phyloP scores from a whole-genome alignment of 2,888 invertebrate genomes.

The Sphaerophoria rueppellii region DNA sequence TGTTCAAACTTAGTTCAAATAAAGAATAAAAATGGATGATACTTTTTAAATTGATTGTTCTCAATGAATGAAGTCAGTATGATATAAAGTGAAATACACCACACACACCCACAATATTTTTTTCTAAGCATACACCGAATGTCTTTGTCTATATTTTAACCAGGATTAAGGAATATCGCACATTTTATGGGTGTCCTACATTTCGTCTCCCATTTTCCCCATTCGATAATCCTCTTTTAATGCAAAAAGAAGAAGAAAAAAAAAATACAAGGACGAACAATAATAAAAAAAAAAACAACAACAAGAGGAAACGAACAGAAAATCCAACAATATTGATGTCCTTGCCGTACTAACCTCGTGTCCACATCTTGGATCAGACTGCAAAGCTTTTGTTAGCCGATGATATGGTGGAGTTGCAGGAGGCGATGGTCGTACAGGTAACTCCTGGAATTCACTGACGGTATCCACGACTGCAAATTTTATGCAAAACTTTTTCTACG shows the following conservation, averaged over 20 bases:
- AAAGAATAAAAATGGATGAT: slow-evolving; percentile 48
- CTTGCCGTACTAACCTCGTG: slow-evolving; percentile 81
- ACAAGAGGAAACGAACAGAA: slow-evolving; percentile 13
- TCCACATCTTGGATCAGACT: slow-evolving; percentile 83
- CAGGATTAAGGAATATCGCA: slow-evolving; percentile 41
- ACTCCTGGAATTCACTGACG: slow-evolving; percentile 80
- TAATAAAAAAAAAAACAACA: slow-evolving; percentile 21
- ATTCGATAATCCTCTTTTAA: slow-evolving; percentile 51
- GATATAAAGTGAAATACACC: slow-evolving; percentile 47
- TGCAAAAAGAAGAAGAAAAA: neutral
- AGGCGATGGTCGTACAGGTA: slow-evolving; percentile 79
- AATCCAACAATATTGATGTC: slow-evolving; percentile 47
- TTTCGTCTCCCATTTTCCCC: slow-evolving; percentile 3
- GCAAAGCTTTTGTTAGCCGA: slow-evolving; percentile 83
- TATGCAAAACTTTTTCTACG: slow-evolving; percentile 70
- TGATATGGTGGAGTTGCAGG: slow-evolving; percentile 83
- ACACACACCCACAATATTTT: neutral
- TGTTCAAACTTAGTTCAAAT: slow-evolving; percentile 58
- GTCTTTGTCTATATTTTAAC: slow-evolving; percentile 40
- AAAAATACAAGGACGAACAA: neutral
- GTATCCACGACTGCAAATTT: slow-evolving; percentile 82
- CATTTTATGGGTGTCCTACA: slow-evolving; percentile 30
- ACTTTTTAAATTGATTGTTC: slow-evolving; percentile 56
- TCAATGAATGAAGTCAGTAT: slow-evolving; percentile 13
- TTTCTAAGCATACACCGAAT: neutral